These are phyloP conservation scores for Scolanthus callimorphus DNA, from an alignment of 92 coral and sea anemone species.

Conservation along the genomic window DNA sequence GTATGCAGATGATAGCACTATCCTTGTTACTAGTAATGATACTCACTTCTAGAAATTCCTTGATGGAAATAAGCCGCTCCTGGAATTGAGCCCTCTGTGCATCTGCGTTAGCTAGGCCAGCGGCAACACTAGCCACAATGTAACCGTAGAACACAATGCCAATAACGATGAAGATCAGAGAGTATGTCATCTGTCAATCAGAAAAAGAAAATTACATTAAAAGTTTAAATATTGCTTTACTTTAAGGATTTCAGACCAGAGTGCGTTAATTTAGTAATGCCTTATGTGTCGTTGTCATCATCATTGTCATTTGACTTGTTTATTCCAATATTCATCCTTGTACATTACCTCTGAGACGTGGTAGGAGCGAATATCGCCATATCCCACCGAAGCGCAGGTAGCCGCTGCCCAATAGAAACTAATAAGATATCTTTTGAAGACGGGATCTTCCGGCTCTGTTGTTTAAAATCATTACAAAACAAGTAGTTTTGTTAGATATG, in stretches of 20 bases:
- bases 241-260: too few species aligned
- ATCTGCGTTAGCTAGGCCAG: conserved; percentile 85
- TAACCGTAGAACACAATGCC: conserved; percentile 87
- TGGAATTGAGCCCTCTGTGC: conserved; percentile 86
- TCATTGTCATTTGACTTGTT: background rate
- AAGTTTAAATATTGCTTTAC: too few species aligned
- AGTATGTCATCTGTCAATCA: conserved; percentile 57
- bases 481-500: too few species aligned
- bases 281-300: background rate
- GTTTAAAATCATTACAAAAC: too few species aligned
- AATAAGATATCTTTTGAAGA: conserved; percentile 35
- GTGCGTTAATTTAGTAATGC: too few species aligned
- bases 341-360: conserved; percentile 48
- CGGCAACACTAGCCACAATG: conserved; percentile 89
- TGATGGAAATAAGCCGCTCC: conserved; percentile 71
- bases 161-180: conserved; percentile 67
- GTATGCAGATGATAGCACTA: too few species aligned
- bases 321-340: too few species aligned
- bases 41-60: conserved; percentile 60
- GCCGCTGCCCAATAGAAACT: conserved; percentile 92
- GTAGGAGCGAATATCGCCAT: conserved; percentile 75
- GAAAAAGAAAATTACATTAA: background rate
- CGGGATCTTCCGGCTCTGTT: background rate
- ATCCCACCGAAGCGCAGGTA: conserved; percentile 84
- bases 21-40: too few species aligned